A percentile compares a stretch with the other conserved stretches of the same genome.
Evolutionary conservation across 2,113 vertebrate genomes (phyloP).

Genomic region (Trematomus loennbergii): DNA sequence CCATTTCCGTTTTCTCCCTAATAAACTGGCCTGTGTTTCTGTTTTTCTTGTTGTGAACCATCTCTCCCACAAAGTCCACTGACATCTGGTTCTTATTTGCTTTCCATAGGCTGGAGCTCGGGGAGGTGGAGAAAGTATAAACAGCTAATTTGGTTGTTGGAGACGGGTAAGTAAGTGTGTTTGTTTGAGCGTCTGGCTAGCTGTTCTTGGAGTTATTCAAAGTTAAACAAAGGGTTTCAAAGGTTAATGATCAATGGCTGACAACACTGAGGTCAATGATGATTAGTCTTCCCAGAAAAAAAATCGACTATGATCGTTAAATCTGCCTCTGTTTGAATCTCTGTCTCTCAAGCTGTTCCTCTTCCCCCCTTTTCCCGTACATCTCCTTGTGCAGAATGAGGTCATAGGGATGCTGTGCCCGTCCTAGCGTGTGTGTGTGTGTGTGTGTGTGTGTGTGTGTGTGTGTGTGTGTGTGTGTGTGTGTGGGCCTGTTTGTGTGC

Average conservation of each 20-base stretch:
- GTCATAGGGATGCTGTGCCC: conserved; percentile 21
- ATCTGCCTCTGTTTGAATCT: not conserved
- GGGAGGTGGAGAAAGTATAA: conserved; percentile 35
- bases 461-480: no score
- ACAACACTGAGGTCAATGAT: conserved; percentile 5
- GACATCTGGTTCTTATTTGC: conserved; percentile 66
- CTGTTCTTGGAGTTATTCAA: conserved; percentile 25
- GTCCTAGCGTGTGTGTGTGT: not conserved
- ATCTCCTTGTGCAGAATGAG: conserved; percentile 24
- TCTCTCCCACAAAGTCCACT: conserved; percentile 34
- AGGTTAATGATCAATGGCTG: conserved; percentile 43
- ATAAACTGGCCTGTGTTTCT: conserved; percentile 11
- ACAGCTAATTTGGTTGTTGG: conserved; percentile 18
- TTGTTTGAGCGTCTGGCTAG: conserved; percentile 19
- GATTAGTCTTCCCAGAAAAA: conserved; percentile 5
- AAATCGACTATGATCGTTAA: conserved; percentile 24
- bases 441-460: conserved; percentile 12
- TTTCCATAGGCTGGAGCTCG: conserved; percentile 30
- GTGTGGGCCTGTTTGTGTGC: not conserved
- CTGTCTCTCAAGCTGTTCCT: conserved; percentile 4
- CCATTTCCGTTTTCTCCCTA: conserved; percentile 45
- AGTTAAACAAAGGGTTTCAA: conserved; percentile 37
- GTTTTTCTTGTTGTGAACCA: conserved; percentile 43
- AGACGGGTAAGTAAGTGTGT: not conserved
- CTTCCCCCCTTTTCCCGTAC: not conserved